phyloP scores from a whole-genome alignment of 2,113 vertebrate genomes.

The Papio anubis region DNA sequence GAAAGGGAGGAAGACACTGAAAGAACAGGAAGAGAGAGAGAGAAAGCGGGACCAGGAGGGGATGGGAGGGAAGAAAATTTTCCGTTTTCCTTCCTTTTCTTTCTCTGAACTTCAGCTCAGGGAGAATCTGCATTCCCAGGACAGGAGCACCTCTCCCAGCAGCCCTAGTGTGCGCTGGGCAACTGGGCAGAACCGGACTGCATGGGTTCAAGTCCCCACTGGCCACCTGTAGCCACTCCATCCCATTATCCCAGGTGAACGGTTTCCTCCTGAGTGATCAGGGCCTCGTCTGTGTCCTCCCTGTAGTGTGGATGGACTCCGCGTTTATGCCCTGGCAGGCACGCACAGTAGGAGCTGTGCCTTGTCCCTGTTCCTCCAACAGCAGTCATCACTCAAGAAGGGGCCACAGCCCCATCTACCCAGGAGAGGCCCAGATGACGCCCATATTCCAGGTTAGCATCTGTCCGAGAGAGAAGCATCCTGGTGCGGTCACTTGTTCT shows the following conservation, averaged over 20 bases:
- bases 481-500: background rate
- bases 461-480: background rate
- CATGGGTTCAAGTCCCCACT: background rate
- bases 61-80: background rate
- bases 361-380: background rate
- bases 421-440: background rate
- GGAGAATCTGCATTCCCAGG: background rate
- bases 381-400: background rate
- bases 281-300: background rate
- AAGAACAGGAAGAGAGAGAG: no score
- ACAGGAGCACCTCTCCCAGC: background rate
- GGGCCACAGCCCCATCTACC: background rate
- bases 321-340: background rate
- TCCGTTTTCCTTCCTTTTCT: no score
- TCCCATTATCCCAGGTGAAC: no score
- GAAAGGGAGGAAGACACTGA: background rate
- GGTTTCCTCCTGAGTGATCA: background rate
- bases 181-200: background rate
- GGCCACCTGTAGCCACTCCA: fast-evolving
- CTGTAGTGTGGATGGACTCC: fast-evolving
- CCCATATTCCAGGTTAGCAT: background rate
- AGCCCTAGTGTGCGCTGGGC: fast-evolving
- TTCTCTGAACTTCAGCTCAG: background rate
- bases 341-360: fast-evolving
- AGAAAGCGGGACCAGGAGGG: background rate